Base-by-base conservation (phyloP, 2,797 vertebrate species). In the Rousettus madagascariensis region DNA sequence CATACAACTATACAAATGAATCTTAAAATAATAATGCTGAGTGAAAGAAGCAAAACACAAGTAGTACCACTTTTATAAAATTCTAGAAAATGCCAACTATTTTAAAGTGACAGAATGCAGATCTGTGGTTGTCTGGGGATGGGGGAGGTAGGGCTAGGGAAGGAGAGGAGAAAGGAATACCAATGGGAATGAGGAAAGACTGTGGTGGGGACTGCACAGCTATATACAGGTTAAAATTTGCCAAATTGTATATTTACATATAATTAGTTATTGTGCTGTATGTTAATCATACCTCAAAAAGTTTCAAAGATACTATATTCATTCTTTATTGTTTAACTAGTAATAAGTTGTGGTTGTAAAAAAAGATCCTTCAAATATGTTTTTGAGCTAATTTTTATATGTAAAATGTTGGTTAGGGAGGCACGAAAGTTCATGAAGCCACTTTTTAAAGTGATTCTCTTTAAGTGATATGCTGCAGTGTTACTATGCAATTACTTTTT, bases 361-460 rank as follows among this genome's bases (percentile, higher is more conserved):
- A 36, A 65, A 71, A 71, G 63, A 51, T 41, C 38, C 72, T 86
- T 85, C 36, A 51, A 75, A 49, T 86, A 69, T 28, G 4, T 66
- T 87, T 95, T 66, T 82, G 66, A 69, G 59, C 20, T 96, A 90
- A 84, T 90, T 94, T 96, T 93, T 72, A 77, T 77, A 46, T 74
- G 57, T 87, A 77, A 92, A 95, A 66, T 87, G 28, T 78, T 59
- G 83, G 33, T 65, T 96, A 87, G 16, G 49, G 89, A 74, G 2
- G 0, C 77, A 80, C 53, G 65, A 8, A 95, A 91, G 12, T 2
- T 16, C 43, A 83, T 53, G 28, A 41, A 51, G 36, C 12, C 72
- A 17, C 11, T 68, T 86, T 43, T 65, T 4, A 13, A 28, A 61
- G 2, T 63, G 78, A 63, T 43, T 82, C 68, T 49, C 10, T 87